Conservation (phyloP, 2,797 vertebrate genomes). For the Diglossa cyanea region DNA sequence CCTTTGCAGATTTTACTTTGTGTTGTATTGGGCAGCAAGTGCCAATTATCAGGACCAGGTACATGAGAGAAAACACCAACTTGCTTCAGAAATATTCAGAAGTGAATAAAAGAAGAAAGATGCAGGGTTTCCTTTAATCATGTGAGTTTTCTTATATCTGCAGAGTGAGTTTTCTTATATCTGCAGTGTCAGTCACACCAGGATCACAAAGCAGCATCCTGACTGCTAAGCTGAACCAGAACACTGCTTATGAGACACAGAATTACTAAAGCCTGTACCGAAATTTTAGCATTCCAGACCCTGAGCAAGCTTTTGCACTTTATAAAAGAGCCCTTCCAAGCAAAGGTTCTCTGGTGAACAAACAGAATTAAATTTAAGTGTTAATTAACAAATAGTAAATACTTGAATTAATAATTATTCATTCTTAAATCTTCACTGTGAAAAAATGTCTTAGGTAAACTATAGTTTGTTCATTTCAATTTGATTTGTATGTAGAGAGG, state of each 20-base stretch:
- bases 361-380: background rate
- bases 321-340: background rate
- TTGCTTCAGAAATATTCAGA: background rate
- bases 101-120: background rate
- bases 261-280: background rate
- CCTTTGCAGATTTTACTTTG: too few species aligned
- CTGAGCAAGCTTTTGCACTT: background rate
- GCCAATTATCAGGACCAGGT: too few species aligned
- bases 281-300: background rate
- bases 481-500: background rate
- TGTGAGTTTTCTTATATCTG: background rate
- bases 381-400: background rate
- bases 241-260: background rate
- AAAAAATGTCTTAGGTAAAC: background rate
- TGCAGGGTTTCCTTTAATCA: accelerated
- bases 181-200: background rate
- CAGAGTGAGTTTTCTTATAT: background rate
- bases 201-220: background rate
- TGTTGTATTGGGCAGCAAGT: too few species aligned
- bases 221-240: background rate
- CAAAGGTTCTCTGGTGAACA: background rate
- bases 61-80: background rate
- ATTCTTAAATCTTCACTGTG: background rate
- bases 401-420: background rate
- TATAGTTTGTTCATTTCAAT: background rate